These are phyloP conservation scores for Cataglyphis altisquamis DNA, from an alignment of 2,888 invertebrate genomes.

Conservation along the genomic window DNA sequence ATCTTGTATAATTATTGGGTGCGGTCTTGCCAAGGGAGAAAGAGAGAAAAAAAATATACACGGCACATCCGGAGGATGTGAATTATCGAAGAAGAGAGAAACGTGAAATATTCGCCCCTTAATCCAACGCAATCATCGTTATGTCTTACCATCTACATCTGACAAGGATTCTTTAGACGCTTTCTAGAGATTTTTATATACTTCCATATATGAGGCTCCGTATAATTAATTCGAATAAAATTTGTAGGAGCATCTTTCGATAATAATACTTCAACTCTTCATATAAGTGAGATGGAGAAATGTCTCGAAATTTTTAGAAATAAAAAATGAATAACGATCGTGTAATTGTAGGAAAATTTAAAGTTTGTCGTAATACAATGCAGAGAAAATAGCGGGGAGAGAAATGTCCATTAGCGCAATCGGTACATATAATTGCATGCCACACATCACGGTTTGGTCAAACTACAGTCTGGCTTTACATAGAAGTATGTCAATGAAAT, in stretches of 20 bases:
- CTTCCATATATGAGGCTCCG: neutral
- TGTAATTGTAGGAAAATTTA: neutral
- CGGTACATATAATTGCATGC: constrained; percentile 2
- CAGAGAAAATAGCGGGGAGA: neutral
- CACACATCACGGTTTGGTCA: constrained; percentile 20
- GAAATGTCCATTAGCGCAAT: constrained; percentile 11
- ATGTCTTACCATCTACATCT: neutral
- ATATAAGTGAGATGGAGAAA: neutral
- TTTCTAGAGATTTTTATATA: neutral
- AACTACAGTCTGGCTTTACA: neutral
- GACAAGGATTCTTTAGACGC: neutral
- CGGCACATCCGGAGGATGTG: neutral
- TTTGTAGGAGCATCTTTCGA: neutral
- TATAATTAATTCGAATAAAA: neutral
- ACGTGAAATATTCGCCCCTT: neutral
- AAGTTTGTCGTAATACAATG: neutral
- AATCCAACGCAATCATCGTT: neutral
- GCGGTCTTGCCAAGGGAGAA: neutral
- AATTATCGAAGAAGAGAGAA: constrained; percentile 22
- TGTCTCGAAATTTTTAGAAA: neutral
- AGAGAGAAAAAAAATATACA: constrained; percentile 24
- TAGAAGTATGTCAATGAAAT: constrained; percentile 73
- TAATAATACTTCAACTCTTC: neutral
- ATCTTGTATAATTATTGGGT: constrained; percentile 41
- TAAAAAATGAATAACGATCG: neutral